These are phyloP conservation scores for Siniperca undulata DNA, from an alignment of 2,797 vertebrate species.

Conservation along the genomic window DNA sequence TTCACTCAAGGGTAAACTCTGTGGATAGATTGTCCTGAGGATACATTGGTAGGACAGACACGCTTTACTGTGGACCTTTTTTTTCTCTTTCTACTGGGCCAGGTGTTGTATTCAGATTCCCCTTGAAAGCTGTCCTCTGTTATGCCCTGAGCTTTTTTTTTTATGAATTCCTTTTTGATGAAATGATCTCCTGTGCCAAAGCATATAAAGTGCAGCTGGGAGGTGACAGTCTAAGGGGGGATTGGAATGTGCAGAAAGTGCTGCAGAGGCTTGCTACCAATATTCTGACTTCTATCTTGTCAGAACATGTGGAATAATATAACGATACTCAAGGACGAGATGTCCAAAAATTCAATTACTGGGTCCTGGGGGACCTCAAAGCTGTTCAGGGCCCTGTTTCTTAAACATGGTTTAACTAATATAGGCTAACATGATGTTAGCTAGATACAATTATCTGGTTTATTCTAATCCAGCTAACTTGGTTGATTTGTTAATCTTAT, in stretches of 20 bases:
- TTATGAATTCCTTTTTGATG: conserved; percentile 78
- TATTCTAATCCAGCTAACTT: neutral
- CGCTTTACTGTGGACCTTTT: conserved; percentile 30
- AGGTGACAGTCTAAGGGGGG: conserved; percentile 61
- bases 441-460: neutral
- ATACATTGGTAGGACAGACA: conserved; percentile 62
- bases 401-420: neutral
- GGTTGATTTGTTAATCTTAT: neutral
- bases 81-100: conserved; percentile 36
- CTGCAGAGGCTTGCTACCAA: conserved; percentile 34
- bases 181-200: conserved; percentile 73
- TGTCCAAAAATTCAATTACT: conserved; percentile 62
- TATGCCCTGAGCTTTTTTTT: conserved; percentile 59
- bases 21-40: conserved; percentile 41
- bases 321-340: conserved; percentile 42
- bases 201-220: conserved; percentile 62
- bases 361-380: conserved; percentile 13
- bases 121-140: conserved; percentile 81
- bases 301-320: conserved; percentile 43
- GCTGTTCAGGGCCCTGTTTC: neutral
- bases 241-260: conserved; percentile 22
- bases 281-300: conserved; percentile 36
- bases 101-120: conserved; percentile 82
- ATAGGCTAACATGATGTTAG: neutral
- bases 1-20: conserved; percentile 54